A percentile compares a stretch with the other conserved stretches of the same genome.
phyloP scores from a whole-genome alignment of 2,888 invertebrate genomes.

The Cephus runcator region DNA sequence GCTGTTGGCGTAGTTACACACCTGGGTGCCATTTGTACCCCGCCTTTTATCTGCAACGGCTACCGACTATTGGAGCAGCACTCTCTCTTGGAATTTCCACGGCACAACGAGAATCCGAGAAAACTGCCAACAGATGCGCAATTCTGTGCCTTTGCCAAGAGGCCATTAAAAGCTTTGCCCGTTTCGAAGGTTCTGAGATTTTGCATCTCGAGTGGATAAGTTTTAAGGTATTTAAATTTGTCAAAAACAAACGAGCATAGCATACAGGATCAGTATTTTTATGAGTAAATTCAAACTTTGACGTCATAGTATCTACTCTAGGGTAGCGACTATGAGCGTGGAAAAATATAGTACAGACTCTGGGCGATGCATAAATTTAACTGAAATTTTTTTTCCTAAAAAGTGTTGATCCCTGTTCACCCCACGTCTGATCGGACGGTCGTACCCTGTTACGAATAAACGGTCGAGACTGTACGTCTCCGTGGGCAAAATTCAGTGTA shows the following conservation, averaged over 20 bases:
- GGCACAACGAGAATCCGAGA: neutral
- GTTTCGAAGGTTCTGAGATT: neutral
- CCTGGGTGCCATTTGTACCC: conserved; percentile 40
- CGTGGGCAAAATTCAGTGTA: neutral
- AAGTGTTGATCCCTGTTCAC: neutral
- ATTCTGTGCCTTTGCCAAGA: neutral
- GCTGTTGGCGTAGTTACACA: conserved; percentile 44
- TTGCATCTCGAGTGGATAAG: neutral
- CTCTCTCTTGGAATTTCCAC: neutral
- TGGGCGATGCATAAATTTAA: conserved; percentile 24
- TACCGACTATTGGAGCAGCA: neutral
- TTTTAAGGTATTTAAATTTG: neutral
- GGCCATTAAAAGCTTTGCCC: neutral
- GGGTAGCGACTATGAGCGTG: conserved; percentile 23
- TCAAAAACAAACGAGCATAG: neutral
- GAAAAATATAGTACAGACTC: conserved; percentile 19
- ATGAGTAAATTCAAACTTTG: neutral
- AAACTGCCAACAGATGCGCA: neutral
- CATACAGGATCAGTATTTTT: neutral
- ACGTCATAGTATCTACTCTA: neutral
- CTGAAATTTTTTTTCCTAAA: neutral
- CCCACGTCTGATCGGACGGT: neutral
- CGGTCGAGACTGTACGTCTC: neutral
- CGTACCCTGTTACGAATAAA: neutral
- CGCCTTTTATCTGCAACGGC: neutral